phyloP scores from a whole-genome alignment of 1,140 invertebrate genomes.

The Anagrus nilaparvatae region DNA sequence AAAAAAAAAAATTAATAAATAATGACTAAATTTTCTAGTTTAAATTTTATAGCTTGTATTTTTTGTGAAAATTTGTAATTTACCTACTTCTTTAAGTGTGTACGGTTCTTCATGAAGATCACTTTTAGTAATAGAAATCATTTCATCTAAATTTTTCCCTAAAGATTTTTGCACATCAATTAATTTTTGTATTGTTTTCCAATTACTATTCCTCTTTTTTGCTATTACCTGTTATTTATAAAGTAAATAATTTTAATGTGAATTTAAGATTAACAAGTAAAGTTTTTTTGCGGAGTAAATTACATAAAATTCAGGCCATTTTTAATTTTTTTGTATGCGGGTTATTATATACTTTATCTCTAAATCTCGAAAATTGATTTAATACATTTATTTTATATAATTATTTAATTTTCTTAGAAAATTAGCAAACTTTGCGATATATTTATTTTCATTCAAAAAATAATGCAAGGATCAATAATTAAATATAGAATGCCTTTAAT shows the following conservation, averaged over 20 bases:
- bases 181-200: slow-evolving; percentile 51
- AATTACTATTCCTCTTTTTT: slow-evolving; percentile 50
- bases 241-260: not conserved
- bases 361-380: too few relatives aligned
- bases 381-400: too few relatives aligned
- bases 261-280: not conserved
- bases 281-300: too few relatives aligned
- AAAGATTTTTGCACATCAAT: slow-evolving; percentile 62
- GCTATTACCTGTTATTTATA: slow-evolving; percentile 53
- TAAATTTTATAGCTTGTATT: too few relatives aligned
- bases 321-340: too few relatives aligned
- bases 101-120: slow-evolving; percentile 63
- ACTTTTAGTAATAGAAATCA: slow-evolving; percentile 54
- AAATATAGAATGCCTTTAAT: not conserved
- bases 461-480: not conserved
- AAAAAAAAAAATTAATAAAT: slow-evolving; percentile 10
- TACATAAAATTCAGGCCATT: too few relatives aligned
- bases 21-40: not conserved
- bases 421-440: too few relatives aligned
- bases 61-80: too few relatives aligned
- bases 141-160: slow-evolving; percentile 53
- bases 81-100: slow-evolving; percentile 61
- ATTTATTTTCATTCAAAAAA: too few relatives aligned
- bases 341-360: too few relatives aligned
- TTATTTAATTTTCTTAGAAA: too few relatives aligned